Conservation (phyloP, 2,888 invertebrate genomes). For the Eumacrocentrus americanus region DNA sequence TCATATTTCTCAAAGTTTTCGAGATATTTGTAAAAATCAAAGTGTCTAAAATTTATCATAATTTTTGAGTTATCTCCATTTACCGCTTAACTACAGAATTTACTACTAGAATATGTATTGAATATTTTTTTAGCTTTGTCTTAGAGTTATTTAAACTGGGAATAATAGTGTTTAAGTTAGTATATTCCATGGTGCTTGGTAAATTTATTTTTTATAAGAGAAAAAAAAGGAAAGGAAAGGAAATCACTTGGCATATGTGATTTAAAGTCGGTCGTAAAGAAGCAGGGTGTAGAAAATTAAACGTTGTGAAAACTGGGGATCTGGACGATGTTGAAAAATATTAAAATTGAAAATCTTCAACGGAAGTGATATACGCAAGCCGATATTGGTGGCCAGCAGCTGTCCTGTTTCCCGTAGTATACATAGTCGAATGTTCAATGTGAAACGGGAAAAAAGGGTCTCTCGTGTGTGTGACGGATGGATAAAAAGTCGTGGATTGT, state of each 20-base stretch:
- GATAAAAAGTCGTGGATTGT: slow-evolving; percentile 30
- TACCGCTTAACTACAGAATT: no score
- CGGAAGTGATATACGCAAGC: slow-evolving; percentile 50
- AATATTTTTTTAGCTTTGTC: no score
- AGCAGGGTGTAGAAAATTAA: slow-evolving; percentile 13
- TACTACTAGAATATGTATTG: no score
- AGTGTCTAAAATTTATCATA: no score
- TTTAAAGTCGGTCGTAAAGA: slow-evolving; percentile 55
- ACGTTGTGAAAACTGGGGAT: slow-evolving; percentile 31
- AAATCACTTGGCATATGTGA: slow-evolving; percentile 36
- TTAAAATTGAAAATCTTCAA: slow-evolving; percentile 60
- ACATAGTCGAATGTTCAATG: no score
- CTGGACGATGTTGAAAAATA: slow-evolving; percentile 51
- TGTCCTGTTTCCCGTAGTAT: slow-evolving; percentile 47
- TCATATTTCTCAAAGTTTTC: no score
- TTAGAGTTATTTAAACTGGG: no score
- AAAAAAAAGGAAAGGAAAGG: not conserved
- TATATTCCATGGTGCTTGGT: no score
- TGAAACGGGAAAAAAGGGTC: slow-evolving; percentile 4
- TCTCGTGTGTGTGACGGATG: slow-evolving; percentile 22
- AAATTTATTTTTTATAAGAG: no score
- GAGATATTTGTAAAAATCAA: no score
- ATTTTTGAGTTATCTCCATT: no score
- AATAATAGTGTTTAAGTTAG: no score
- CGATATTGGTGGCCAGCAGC: slow-evolving; percentile 61